Evolutionary conservation across 2,113 vertebrate genomes (phyloP).

Genomic region (Crotalus tigris): DNA sequence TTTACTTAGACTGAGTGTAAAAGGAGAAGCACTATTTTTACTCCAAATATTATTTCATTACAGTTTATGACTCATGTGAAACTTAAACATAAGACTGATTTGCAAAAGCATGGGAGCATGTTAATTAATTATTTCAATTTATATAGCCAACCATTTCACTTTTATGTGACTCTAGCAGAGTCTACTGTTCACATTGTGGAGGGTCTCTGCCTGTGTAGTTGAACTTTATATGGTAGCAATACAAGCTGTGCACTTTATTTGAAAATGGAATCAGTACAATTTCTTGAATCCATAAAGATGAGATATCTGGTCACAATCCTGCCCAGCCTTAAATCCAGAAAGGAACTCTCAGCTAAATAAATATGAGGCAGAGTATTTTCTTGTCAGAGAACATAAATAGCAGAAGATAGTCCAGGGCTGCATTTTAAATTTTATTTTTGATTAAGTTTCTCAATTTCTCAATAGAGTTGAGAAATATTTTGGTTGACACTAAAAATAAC

Average conservation of each 20-base stretch:
- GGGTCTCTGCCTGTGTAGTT: not conserved
- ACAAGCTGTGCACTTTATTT: not conserved
- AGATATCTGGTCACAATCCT: not conserved
- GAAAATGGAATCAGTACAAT: not conserved
- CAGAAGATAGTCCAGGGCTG: not conserved
- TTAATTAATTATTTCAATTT: not conserved
- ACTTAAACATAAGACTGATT: not conserved
- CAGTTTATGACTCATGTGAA: not conserved
- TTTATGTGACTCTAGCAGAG: not conserved
- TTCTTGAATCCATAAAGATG: not conserved
- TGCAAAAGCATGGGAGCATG: not conserved
- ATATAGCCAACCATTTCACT: not conserved
- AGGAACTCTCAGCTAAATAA: not conserved
- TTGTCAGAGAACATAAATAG: not conserved
- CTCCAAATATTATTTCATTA: not conserved
- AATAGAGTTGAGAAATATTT: not conserved
- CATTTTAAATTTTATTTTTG: not conserved
- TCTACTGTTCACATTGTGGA: not conserved
- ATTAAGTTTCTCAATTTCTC: not conserved
- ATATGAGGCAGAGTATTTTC: not conserved
- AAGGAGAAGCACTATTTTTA: not conserved
- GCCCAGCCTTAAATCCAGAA: not conserved
- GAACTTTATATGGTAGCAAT: not conserved
- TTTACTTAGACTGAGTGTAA: not conserved
- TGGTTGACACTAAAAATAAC: not conserved